Conservation (phyloP, 2,888 invertebrate species). For the Cataglyphis livida region DNA sequence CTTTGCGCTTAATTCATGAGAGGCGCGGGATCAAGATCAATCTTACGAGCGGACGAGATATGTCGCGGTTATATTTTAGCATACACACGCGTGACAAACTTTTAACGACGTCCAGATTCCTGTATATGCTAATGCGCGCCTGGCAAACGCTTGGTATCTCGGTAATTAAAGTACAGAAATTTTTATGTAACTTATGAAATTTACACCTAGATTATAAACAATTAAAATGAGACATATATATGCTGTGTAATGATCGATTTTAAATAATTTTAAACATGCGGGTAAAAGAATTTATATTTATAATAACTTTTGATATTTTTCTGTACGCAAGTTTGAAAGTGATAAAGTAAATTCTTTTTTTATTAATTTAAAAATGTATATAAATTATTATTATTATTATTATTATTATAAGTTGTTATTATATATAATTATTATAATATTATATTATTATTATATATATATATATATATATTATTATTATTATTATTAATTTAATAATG, state of each 20-base stretch:
- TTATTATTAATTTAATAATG: too few species aligned
- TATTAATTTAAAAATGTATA: neutral
- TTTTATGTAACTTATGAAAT: constrained; percentile 39
- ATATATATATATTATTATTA: too few species aligned
- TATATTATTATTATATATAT: too few species aligned
- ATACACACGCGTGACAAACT: constrained; percentile 65
- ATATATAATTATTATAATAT: too few species aligned
- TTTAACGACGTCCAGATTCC: constrained; percentile 48
- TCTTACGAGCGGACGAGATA: constrained; percentile 57
- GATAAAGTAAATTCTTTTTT: neutral
- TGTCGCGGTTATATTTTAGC: constrained; percentile 59
- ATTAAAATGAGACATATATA: constrained; percentile 18
- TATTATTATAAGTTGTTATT: too few species aligned
- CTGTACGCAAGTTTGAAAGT: constrained; percentile 5
- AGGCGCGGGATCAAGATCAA: constrained; percentile 59
- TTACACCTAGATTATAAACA: constrained; percentile 39
- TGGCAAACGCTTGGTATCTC: constrained; percentile 11
- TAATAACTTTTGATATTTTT: neutral
- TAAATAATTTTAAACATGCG: constrained; percentile 24
- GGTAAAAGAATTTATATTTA: neutral
- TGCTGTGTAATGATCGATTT: constrained; percentile 26
- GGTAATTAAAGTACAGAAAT: constrained; percentile 37
- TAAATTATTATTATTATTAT: too few species aligned
- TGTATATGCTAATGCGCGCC: constrained; percentile 56
- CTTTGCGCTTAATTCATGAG: constrained; percentile 36